Base-by-base conservation (phyloP, 2,888 invertebrate species). In the Aphodius granarius region DNA sequence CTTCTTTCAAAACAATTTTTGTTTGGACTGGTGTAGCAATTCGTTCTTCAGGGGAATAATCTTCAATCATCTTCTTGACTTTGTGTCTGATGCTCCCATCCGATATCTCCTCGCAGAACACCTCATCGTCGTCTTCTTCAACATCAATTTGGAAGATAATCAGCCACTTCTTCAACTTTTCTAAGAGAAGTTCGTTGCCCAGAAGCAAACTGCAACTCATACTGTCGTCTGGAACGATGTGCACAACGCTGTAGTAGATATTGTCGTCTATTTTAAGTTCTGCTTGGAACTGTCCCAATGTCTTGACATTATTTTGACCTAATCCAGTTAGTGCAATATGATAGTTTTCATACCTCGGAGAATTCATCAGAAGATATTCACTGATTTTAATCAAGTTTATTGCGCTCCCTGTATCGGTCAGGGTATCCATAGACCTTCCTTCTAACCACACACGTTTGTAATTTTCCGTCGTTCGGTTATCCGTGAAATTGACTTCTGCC, bases 1-100 rank as follows among this genome's bases (percentile, higher is more conserved):
- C 83, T 70, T 83, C 82, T 64, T 77, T 80, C 4, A 85, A 62
- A 43, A 85, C 73, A 16, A 85, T 82, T 62, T 77, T 79, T 78
- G 82, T 83, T 9, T 81, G 76, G 6, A 84, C 75, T 5, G 76
- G 78, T 4, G 81, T 79, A 0, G 81, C 79, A 23, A 79, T 78
- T 5, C 71, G 73, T 43, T 80, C 81, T 2, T 75, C 13, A 4
- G 82, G 81, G 15, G 78, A 62, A 66, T 83, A 84, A 13, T 78
- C 75, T 4, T 76, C 16, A 5, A 83, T 66, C 3, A 82, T 20
- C 6, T 75, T 43, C 63, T 72, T 16, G 19, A 81, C 75, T 20
- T 75, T 64, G 62, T 80, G 70, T 16, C 72, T 15, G 13, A 17
- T 63, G 15, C 19, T 13, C 15, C 3, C 17, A 15, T 62, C 21